These are phyloP conservation scores for Gobionotothen gibberifrons DNA, from an alignment of 2,797 vertebrate genomes.

Conservation along the genomic window DNA sequence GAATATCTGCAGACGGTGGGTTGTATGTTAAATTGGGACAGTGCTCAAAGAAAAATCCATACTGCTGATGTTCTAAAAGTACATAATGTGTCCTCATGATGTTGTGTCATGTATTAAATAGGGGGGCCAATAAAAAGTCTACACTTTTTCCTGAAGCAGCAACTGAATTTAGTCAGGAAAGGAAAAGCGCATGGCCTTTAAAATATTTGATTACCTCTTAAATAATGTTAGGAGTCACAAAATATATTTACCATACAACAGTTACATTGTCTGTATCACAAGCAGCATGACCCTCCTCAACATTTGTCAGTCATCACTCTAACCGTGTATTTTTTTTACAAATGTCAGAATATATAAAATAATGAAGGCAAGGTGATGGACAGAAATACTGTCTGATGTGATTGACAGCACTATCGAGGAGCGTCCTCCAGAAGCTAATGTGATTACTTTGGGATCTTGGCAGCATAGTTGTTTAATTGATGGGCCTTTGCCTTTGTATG, in stretches of 20 bases:
- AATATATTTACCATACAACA: background rate
- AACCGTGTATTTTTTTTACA: background rate
- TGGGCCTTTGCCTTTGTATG: conserved; percentile 37
- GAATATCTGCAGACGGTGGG: conserved; percentile 22
- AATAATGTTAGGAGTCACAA: background rate
- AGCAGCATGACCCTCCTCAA: background rate
- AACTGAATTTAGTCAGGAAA: conserved; percentile 2
- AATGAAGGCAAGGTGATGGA: conserved; percentile 1
- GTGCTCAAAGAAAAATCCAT: background rate
- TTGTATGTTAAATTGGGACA: conserved; percentile 13
- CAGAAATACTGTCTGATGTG: conserved; percentile 29
- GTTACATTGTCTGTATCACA: background rate
- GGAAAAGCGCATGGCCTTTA: background rate
- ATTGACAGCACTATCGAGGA: conserved; percentile 37
- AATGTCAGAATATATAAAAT: background rate
- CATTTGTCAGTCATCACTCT: background rate
- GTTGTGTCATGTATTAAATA: conserved; percentile 1
- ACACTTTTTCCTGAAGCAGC: background rate
- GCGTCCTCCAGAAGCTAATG: conserved; percentile 45
- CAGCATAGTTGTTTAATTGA: conserved; percentile 56
- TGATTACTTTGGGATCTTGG: conserved; percentile 51
- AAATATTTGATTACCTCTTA: too few species aligned
- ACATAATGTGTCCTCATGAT: background rate
- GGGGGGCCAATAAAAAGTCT: background rate
- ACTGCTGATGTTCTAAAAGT: background rate